phyloP scores from a whole-genome alignment of 2,888 invertebrate species.

The Thereva unica region DNA sequence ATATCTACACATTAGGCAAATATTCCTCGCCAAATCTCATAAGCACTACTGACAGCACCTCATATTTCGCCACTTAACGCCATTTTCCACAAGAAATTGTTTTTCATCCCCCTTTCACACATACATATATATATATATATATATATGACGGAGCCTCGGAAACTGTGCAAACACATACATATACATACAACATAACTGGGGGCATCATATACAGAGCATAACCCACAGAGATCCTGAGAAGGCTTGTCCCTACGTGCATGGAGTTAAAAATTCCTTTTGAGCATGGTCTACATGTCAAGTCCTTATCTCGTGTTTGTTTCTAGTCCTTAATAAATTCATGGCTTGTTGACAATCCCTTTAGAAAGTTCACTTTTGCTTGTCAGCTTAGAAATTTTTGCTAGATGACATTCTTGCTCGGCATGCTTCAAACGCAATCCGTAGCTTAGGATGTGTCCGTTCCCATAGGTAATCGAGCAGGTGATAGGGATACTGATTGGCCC shows the following conservation, averaged over 20 bases:
- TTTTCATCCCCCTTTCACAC: slow-evolving; percentile 12
- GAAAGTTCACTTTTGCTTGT: slow-evolving; percentile 8
- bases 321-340: slow-evolving; percentile 34
- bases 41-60: slow-evolving; percentile 34
- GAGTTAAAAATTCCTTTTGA: slow-evolving; percentile 34
- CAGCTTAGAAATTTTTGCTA: slow-evolving; percentile 14
- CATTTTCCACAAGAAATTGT: slow-evolving; percentile 34
- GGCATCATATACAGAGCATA: slow-evolving; percentile 11
- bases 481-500: slow-evolving; percentile 15
- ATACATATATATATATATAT: no score
- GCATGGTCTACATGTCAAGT: slow-evolving; percentile 32
- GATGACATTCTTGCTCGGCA: background rate
- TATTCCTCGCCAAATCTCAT: slow-evolving; percentile 34
- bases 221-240: slow-evolving; percentile 10
- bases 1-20: slow-evolving; percentile 11
- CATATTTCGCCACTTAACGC: slow-evolving; percentile 35
- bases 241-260: slow-evolving; percentile 22
- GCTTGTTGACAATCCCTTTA: slow-evolving; percentile 20
- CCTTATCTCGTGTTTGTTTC: slow-evolving; percentile 32
- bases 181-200: slow-evolving; percentile 14
- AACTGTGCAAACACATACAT: slow-evolving; percentile 11
- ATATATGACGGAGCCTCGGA: no score
- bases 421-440: background rate
- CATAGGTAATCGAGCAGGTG: slow-evolving; percentile 21
- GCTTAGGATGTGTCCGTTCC: background rate